phyloP scores from a whole-genome alignment of 1,140 invertebrate species.

The Pseudomyrmex pallidus region DNA sequence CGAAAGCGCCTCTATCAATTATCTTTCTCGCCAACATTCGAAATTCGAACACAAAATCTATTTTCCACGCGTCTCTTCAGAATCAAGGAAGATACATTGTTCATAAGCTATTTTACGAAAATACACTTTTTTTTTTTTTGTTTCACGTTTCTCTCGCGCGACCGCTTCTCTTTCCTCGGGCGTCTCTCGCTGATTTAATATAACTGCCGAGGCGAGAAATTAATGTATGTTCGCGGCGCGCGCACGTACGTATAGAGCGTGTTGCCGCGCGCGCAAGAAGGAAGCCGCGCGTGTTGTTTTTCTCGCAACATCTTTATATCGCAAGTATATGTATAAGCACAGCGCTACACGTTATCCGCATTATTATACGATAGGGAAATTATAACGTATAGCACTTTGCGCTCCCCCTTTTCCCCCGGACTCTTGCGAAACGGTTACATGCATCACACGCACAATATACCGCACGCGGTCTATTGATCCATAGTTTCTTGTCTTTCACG shows the following conservation, averaged over 20 bases:
- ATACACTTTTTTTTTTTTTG: not conserved
- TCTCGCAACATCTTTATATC: constrained; percentile 45
- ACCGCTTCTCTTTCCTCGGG: not conserved
- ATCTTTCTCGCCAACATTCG: no score
- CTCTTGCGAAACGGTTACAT: not conserved
- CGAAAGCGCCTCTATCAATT: no score
- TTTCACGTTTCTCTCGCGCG: not conserved
- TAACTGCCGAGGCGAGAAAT: not conserved
- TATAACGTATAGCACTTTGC: constrained; percentile 23
- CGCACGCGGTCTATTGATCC: constrained; percentile 49
- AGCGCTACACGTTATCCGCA: not conserved
- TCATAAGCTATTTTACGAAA: constrained; percentile 21
- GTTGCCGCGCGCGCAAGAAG: not conserved
- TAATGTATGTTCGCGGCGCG: constrained; percentile 15
- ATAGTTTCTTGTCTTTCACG: constrained; percentile 42
- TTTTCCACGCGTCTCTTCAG: not conserved
- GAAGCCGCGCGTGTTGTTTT: not conserved
- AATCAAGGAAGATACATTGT: constrained; percentile 6
- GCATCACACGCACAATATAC: constrained; percentile 45
- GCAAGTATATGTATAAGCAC: not conserved
- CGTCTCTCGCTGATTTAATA: constrained; percentile 34
- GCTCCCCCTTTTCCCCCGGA: not conserved
- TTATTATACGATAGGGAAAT: constrained; percentile 51
- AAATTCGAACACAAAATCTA: not conserved
- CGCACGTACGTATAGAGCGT: not conserved